These are phyloP conservation scores for Pseudochirops corinnae DNA, from an alignment of 2,797 vertebrate species.

Conservation along the genomic window DNA sequence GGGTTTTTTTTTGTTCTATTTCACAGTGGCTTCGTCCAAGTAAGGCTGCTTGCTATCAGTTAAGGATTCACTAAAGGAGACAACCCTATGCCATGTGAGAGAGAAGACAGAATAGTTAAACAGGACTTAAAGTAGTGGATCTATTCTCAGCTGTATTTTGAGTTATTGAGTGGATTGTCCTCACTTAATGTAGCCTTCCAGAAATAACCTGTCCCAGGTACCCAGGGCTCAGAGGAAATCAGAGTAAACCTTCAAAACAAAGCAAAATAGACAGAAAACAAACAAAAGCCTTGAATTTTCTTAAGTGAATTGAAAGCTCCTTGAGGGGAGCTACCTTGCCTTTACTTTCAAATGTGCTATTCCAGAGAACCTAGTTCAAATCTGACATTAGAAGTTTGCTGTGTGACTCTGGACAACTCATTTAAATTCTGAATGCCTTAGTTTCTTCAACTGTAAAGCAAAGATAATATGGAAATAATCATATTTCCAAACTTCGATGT, in stretches of 20 bases:
- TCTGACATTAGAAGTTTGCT: neutral
- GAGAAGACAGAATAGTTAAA: neutral
- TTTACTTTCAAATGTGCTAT: neutral
- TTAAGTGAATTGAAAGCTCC: neutral
- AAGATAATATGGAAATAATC: neutral
- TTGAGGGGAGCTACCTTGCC: neutral
- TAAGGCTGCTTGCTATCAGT: neutral
- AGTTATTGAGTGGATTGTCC: too few species aligned
- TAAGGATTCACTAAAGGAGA: neutral
- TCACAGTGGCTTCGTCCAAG: neutral
- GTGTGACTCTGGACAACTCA: neutral
- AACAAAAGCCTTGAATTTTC: neutral
- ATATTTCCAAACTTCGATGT: neutral
- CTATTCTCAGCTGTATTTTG: neutral
- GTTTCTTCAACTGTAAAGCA: neutral
- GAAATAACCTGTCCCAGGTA: neutral
- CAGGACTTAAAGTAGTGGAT: neutral
- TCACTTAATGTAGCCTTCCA: neutral
- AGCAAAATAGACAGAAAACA: neutral
- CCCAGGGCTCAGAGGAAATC: neutral
- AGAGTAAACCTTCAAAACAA: neutral
- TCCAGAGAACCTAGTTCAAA: neutral
- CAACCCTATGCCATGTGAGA: neutral
- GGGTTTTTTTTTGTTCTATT: constrained; percentile 9
- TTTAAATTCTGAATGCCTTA: neutral